Evolutionary conservation across 2,888 invertebrate species (phyloP), one percentile per base, ranked within the genome.

Genomic region (Ectropis crepuscularia): DNA sequence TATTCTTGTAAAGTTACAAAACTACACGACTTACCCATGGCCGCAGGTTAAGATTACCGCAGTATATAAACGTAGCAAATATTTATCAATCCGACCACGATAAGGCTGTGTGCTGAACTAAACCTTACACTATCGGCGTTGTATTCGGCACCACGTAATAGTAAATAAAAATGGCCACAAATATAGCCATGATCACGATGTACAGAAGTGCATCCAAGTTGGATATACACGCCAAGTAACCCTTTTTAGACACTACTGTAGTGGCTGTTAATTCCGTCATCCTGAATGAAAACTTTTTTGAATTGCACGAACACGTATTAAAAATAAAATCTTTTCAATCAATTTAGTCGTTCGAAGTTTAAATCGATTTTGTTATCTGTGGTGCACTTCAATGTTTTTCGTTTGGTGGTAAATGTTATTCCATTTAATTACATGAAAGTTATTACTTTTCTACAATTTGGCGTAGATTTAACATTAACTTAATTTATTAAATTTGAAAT

Each of bases 181-280:
- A 69, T 42, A 83, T 69, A 0, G 78, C 37, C 7, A 76, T 69
- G 2, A 89, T 63, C 2, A 81, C 50, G 0, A 72, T 85, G 50
- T 86, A 88, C 0, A 89, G 66, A 0, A 88, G 65, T 42, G 84
- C 81, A 60, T 90, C 90, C 66, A 89, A 61, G 54, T 89, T 67
- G 9, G 79, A 76, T 5, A 86, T 68, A n/a, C 76, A 81, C 77
- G 82, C 81, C 0, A 77, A 74, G 54, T 75, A 78, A n/a, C 51
- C 41, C 8, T 74, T 71, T 6, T 75, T 73, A 0, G 36, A 36
- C 16, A 28, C 16, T 28, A 28, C 16, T 28, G 6, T 7, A 36
- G 46, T 8, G 2, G 28, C 6, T 0, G 5, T 54, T 46, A 45
- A 0, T 8, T 62, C 47, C 7, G 49, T 43, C 61, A 67, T 65